Conservation (phyloP, 1,140 invertebrate genomes). For the Drosophila busckii region DNA sequence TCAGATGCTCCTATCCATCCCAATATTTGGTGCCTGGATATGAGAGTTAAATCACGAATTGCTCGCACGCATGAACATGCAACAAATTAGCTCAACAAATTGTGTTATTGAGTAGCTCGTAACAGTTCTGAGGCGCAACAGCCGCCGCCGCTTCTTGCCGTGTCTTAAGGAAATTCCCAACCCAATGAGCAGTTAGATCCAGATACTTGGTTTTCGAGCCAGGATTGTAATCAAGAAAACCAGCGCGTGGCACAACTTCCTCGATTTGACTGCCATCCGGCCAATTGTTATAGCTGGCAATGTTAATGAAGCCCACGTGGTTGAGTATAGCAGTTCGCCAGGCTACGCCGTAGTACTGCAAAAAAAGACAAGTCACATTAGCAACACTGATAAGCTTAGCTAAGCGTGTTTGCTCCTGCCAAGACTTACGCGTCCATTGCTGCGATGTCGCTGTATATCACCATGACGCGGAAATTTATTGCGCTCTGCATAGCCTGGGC, state of each 20-base stretch:
- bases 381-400: background rate
- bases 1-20: constrained; percentile 31
- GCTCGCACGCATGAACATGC: background rate
- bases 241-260: constrained; percentile 80
- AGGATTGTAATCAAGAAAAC: constrained; percentile 82
- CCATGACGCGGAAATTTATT: constrained; percentile 81
- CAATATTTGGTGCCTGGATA: constrained; percentile 26
- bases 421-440: constrained; percentile 80
- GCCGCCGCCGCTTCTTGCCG: constrained; percentile 60
- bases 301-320: constrained; percentile 80
- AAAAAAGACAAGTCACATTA: background rate
- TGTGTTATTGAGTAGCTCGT: constrained; percentile 74
- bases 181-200: constrained; percentile 82
- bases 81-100: constrained; percentile 68
- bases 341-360: constrained; percentile 81
- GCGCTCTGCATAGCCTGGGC: constrained; percentile 82
- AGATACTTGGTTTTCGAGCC: constrained; percentile 82
- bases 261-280: constrained; percentile 83
- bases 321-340: constrained; percentile 81
- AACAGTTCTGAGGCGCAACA: constrained; percentile 48
- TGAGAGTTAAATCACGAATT: constrained; percentile 7
- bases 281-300: constrained; percentile 84
- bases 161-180: constrained; percentile 80
- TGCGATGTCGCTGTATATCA: constrained; percentile 80
- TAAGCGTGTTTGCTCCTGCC: background rate